Evolutionary conservation across 2,888 invertebrate genomes (phyloP).

Genomic region (Agrilus cyanescens): DNA sequence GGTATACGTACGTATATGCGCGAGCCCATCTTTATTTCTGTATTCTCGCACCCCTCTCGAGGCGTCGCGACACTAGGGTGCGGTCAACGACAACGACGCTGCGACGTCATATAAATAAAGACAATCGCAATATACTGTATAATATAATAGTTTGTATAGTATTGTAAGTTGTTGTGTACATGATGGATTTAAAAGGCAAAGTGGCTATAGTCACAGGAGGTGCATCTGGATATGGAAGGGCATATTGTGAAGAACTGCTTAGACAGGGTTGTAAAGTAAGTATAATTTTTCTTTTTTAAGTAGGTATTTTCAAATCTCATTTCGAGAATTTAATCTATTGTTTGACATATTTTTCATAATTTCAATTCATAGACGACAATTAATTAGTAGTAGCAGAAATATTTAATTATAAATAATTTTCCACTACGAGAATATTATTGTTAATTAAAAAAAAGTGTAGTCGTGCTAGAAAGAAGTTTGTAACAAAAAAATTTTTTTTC

Average conservation of each 20-base stretch:
- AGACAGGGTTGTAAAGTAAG: slow-evolving; percentile 62
- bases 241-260: slow-evolving; percentile 59
- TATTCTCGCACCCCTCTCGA: slow-evolving; percentile 10
- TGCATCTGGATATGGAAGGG: slow-evolving; percentile 59
- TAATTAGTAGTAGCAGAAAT: too few relatives aligned
- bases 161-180: not conserved
- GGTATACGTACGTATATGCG: too few relatives aligned
- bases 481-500: too few relatives aligned
- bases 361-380: too few relatives aligned
- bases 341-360: too few relatives aligned
- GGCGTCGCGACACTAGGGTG: slow-evolving; percentile 21
- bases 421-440: too few relatives aligned
- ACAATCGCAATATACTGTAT: not conserved
- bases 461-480: too few relatives aligned
- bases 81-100: slow-evolving; percentile 13
- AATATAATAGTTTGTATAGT: not conserved
- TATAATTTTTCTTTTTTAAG: slow-evolving; percentile 10
- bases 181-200: slow-evolving; percentile 62
- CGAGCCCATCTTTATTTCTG: slow-evolving; percentile 1
- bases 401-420: too few relatives aligned
- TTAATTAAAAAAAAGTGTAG: too few relatives aligned
- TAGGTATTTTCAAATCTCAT: too few relatives aligned
- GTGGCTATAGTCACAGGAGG: slow-evolving; percentile 63
- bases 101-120: slow-evolving; percentile 7
- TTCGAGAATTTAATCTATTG: too few relatives aligned